Conservation (phyloP, 2,113 vertebrate species). For the Apteryx owenii region DNA sequence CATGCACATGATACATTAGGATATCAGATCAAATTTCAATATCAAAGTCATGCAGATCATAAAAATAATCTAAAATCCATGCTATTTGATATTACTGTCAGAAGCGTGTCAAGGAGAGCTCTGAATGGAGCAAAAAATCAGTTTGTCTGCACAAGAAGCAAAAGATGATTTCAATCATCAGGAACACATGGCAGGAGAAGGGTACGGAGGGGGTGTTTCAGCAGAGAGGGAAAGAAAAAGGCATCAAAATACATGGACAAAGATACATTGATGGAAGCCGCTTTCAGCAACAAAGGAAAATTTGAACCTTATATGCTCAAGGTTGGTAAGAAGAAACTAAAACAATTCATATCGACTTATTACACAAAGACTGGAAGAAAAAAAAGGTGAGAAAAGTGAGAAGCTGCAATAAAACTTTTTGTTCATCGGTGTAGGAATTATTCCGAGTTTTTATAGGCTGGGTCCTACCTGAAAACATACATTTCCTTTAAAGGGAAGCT, state of each 20-base stretch:
- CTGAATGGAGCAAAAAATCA: neutral
- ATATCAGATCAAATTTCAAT: neutral
- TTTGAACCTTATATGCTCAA: neutral
- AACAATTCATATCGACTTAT: neutral
- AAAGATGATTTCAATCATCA: neutral
- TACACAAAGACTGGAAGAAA: neutral
- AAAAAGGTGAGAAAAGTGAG: neutral
- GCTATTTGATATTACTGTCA: neutral
- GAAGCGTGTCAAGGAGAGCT: neutral
- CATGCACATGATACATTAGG: neutral
- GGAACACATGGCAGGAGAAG: neutral
- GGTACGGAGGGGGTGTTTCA: rapidly evolving
- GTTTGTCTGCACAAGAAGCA: neutral
- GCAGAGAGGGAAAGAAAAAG: neutral
- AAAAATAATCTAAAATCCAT: neutral
- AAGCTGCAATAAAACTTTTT: neutral
- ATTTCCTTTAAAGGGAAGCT: conserved; percentile 46
- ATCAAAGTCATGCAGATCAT: neutral
- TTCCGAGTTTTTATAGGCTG: neutral
- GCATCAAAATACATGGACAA: neutral
- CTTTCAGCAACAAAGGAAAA: neutral
- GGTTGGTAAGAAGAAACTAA: neutral
- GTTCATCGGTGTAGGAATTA: conserved; percentile 2
- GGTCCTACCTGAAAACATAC: conserved; percentile 29
- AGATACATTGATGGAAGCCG: neutral